Evolutionary conservation across 2,113 vertebrate genomes (phyloP).

Genomic region (Hydropotes inermis): DNA sequence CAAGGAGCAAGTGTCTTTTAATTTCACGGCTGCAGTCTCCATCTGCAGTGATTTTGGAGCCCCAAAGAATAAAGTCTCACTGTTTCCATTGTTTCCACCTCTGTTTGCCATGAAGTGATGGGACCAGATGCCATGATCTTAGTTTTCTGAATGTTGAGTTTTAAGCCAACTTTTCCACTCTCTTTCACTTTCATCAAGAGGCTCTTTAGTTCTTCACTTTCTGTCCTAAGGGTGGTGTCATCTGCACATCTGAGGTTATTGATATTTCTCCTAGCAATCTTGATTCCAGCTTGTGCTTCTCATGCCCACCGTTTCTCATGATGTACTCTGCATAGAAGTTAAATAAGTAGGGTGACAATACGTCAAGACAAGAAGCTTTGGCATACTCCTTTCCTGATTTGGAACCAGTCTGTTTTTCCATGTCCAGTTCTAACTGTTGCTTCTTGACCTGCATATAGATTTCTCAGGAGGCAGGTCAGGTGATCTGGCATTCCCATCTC

Average conservation of each 20-base stretch:
- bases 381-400: background rate
- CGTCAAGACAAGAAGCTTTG: background rate
- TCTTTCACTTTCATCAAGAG: background rate
- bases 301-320: background rate
- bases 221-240: background rate
- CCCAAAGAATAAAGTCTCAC: background rate
- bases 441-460: background rate
- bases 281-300: background rate
- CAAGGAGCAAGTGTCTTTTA: background rate
- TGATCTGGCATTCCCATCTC: background rate
- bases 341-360: background rate
- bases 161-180: background rate
- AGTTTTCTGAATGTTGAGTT: background rate
- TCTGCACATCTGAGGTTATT: background rate
- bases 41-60: background rate
- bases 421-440: background rate
- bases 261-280: accelerated
- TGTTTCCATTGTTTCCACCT: background rate
- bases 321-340: background rate
- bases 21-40: background rate
- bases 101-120: background rate
- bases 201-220: background rate
- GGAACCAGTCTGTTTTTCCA: background rate
- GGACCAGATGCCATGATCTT: background rate
- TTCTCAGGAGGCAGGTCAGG: background rate